Conservation (phyloP, 2,888 invertebrate species). For the Furcula furcula region DNA sequence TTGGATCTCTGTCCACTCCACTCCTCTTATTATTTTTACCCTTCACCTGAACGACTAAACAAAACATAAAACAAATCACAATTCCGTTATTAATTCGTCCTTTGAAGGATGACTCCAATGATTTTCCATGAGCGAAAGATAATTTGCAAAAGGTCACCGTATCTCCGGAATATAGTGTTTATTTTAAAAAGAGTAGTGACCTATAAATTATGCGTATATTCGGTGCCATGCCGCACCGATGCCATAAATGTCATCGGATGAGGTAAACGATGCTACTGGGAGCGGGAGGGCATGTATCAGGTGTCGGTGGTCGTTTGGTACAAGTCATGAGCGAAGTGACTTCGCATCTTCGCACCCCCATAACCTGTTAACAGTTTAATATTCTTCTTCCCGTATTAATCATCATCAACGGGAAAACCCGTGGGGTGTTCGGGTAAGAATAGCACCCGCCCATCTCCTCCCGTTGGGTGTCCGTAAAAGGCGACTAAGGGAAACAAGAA, state of each 20-base stretch:
- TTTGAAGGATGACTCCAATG: background rate
- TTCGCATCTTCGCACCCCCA: too few species aligned
- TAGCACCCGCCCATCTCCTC: too few species aligned
- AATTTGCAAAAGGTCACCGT: constrained; percentile 2
- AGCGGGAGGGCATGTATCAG: constrained; percentile 50
- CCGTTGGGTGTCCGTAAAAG: too few species aligned
- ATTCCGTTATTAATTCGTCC: background rate
- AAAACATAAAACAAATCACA: background rate
- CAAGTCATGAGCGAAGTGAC: constrained; percentile 8
- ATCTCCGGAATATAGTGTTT: constrained; percentile 11
- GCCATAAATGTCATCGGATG: constrained; percentile 58
- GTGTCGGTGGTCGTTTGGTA: constrained; percentile 30
- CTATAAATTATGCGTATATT: constrained; percentile 49
- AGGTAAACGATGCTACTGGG: constrained; percentile 53
- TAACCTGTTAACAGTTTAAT: too few species aligned
- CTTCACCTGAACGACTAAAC: background rate
- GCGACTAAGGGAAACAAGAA: too few species aligned
- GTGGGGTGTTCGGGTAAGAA: too few species aligned
- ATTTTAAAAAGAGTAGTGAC: constrained; percentile 24
- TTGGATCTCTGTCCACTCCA: too few species aligned
- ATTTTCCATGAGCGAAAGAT: constrained; percentile 8
- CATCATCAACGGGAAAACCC: too few species aligned
- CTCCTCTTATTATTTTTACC: too few species aligned
- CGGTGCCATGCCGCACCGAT: constrained; percentile 35
- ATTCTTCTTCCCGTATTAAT: too few species aligned